Percentiles rank a stretch among this genome's conserved stretches.
Conservation (phyloP, 2,113 vertebrate genomes). For the Centrocercus urophasianus region DNA sequence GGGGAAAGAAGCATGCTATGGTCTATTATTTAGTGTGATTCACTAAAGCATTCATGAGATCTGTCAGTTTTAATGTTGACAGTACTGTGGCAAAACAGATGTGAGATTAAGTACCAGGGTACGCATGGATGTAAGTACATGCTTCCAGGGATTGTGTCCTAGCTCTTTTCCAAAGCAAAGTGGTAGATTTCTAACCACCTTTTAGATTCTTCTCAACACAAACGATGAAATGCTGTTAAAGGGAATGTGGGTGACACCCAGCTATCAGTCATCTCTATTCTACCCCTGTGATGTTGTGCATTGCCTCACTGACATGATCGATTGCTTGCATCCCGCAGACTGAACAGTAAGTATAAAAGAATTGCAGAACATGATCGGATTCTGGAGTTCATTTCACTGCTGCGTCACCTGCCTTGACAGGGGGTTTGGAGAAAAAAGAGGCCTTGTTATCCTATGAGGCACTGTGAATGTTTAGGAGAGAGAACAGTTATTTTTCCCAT, state of each 20-base stretch:
- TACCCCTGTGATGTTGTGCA: background rate
- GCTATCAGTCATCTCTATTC: background rate
- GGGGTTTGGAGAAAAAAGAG: background rate
- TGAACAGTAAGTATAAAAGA: background rate
- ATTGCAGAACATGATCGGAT: background rate
- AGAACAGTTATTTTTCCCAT: background rate
- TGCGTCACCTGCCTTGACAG: background rate
- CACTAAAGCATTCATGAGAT: background rate
- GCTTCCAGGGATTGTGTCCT: background rate
- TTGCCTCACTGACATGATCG: background rate
- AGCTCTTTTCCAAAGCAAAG: background rate
- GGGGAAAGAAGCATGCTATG: background rate
- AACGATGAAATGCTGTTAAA: background rate
- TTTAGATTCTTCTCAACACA: background rate
- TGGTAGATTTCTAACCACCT: background rate
- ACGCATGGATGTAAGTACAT: background rate
- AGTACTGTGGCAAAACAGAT: background rate
- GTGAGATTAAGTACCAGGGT: background rate
- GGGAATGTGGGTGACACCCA: background rate
- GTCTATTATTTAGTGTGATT: background rate
- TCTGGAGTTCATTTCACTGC: background rate
- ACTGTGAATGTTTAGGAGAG: background rate
- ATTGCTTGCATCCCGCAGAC: background rate
- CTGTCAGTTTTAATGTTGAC: slow-evolving; percentile 53
- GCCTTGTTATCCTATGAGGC: background rate